A percentile compares a stretch with the other conserved stretches of the same genome.
Conservation (phyloP, 1,140 invertebrate genomes). For the Leptopilina boulardi region DNA sequence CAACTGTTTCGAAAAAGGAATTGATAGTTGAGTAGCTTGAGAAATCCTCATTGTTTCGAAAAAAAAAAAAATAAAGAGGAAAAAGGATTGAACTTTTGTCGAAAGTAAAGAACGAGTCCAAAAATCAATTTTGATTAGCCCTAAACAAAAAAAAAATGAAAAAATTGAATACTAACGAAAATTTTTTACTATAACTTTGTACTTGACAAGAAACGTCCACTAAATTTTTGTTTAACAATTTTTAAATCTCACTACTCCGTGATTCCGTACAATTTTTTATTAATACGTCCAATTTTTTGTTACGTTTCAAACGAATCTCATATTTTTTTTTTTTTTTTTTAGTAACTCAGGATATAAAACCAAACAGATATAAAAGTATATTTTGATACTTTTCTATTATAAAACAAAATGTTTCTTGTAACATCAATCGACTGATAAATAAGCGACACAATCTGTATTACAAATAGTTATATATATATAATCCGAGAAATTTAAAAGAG, state of each 20-base stretch:
- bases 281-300: background rate
- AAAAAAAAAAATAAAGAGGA: background rate
- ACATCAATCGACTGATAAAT: constrained; percentile 39
- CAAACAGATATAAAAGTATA: constrained; percentile 70
- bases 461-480: background rate
- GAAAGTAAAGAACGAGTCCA: background rate
- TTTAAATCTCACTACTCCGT: constrained; percentile 43
- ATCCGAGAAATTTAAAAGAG: background rate
- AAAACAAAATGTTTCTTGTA: constrained; percentile 53
- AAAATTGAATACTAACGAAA: too few relatives aligned
- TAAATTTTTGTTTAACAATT: constrained; percentile 43
- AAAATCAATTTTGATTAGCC: too few relatives aligned
- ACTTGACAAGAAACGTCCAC: constrained; percentile 40
- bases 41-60: background rate
- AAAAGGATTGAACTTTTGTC: background rate
- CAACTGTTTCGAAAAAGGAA: constrained; percentile 33
- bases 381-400: constrained; percentile 75
- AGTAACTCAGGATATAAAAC: constrained; percentile 68
- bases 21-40: constrained; percentile 35
- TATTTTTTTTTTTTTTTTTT: constrained; percentile 60
- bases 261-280: background rate
- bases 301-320: constrained; percentile 44
- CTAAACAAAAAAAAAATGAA: too few relatives aligned
- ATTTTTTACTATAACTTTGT: background rate
- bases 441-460: constrained; percentile 9